phyloP scores from a whole-genome alignment of 1,140 invertebrate species.

The Andrena cerasifolii region DNA sequence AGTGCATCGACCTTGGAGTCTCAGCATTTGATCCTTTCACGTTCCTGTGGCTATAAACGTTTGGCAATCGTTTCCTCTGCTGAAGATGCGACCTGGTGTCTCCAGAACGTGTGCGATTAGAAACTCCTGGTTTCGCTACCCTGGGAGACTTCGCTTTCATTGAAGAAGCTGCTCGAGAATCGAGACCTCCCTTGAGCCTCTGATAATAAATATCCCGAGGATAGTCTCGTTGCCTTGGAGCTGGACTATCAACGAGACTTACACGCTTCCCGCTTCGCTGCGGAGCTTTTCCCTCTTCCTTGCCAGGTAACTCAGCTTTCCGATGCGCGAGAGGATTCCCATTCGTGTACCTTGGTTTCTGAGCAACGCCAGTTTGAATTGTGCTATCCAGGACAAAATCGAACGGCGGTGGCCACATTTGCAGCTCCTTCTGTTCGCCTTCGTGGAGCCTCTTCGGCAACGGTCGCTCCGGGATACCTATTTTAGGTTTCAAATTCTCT shows the following conservation, averaged over 20 bases:
- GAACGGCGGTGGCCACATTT: slow-evolving; percentile 73
- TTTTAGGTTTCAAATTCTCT: slow-evolving; percentile 43
- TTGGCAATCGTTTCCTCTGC: background rate
- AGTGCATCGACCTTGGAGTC: too few relatives aligned
- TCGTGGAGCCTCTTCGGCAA: slow-evolving; percentile 63
- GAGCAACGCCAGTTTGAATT: slow-evolving; percentile 39
- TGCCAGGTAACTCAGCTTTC: background rate
- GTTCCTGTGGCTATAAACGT: too few relatives aligned
- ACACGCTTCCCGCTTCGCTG: too few relatives aligned
- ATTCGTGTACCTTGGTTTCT: background rate
- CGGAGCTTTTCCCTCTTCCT: background rate
- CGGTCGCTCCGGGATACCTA: slow-evolving; percentile 39
- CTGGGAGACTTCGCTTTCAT: background rate
- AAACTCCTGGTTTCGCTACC: background rate
- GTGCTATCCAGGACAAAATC: slow-evolving; percentile 72
- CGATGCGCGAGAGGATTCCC: background rate
- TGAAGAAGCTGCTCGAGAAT: background rate
- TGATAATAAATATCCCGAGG: background rate
- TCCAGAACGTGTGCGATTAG: background rate
- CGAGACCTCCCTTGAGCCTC: background rate
- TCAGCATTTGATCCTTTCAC: background rate
- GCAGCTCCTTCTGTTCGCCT: slow-evolving; percentile 67
- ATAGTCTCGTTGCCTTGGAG: background rate
- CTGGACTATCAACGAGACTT: background rate
- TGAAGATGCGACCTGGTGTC: too few relatives aligned